Evolutionary conservation across 2,113 vertebrate species (phyloP).

Genomic region (Bufo gargarizans): DNA sequence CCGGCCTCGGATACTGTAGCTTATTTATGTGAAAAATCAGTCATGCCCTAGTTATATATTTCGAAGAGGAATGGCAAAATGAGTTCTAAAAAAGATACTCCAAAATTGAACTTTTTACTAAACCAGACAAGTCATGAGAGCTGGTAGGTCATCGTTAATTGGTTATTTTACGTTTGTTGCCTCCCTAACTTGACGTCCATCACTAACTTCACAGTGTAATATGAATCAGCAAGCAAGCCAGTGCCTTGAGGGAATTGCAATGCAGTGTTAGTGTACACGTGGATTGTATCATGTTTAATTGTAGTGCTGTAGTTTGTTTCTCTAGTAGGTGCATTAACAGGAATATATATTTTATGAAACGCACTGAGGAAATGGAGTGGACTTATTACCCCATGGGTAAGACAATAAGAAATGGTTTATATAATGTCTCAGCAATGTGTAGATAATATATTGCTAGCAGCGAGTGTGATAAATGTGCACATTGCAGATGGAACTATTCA

Average conservation of each 20-base stretch:
- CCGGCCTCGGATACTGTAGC: too few relatives aligned
- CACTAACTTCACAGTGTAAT: neutral
- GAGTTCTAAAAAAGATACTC: neutral
- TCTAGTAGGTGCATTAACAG: too few relatives aligned
- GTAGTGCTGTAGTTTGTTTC: constrained; percentile 91
- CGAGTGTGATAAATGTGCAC: constrained; percentile 81
- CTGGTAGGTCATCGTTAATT: neutral
- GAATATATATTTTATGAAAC: constrained; percentile 95
- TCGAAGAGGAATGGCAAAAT: neutral
- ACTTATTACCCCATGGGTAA: constrained; percentile 99
- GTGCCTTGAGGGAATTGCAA: constrained; percentile 27
- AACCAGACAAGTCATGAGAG: neutral
- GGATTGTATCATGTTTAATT: constrained; percentile 73
- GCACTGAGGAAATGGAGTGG: constrained; percentile 92
- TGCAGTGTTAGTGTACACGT: neutral
- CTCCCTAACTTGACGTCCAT: neutral
- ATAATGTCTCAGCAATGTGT: constrained; percentile 90
- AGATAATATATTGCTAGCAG: constrained; percentile 95
- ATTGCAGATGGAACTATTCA: constrained; percentile 79
- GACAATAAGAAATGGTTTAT: constrained; percentile 94
- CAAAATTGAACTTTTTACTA: neutral
- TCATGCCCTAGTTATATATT: too few relatives aligned
- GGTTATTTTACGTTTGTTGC: neutral
- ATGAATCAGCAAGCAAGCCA: neutral
- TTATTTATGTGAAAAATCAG: too few relatives aligned